Conservation (phyloP, 2,888 invertebrate species). For the Entomobrya multifasciata region DNA sequence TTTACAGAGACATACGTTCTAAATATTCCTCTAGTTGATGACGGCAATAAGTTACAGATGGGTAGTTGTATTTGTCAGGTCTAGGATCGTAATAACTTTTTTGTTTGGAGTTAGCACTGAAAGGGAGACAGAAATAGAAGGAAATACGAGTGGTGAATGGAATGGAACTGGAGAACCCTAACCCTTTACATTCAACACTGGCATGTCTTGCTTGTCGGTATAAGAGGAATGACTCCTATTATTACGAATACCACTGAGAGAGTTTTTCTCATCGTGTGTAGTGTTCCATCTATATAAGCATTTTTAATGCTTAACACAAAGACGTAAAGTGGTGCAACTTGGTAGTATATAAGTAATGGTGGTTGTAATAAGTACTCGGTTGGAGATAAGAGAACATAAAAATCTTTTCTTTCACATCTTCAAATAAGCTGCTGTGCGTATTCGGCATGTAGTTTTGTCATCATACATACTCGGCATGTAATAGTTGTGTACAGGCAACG, state of each 20-base stretch:
- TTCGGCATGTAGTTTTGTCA: not conserved
- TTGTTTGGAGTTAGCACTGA: conserved; percentile 17
- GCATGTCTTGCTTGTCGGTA: no score
- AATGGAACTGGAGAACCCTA: not conserved
- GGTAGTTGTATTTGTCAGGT: conserved; percentile 60
- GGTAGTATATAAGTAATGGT: conserved; percentile 25
- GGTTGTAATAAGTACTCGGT: conserved; percentile 59
- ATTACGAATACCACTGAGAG: no score
- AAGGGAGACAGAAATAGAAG: not conserved
- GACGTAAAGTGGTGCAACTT: conserved; percentile 31
- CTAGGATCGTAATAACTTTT: conserved; percentile 51
- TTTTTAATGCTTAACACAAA: not conserved
- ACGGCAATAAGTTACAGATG: conserved; percentile 66
- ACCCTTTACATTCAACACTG: no score
- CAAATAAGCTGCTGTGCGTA: not conserved
- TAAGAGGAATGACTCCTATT: no score
- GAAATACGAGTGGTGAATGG: not conserved
- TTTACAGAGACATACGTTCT: no score
- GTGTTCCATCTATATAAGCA: not conserved
- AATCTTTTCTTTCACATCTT: conserved; percentile 32
- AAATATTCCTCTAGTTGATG: no score
- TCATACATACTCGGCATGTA: not conserved
- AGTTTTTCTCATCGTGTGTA: not conserved
- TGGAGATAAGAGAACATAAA: conserved; percentile 55
- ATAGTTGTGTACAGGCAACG: not conserved